Percentiles rank a stretch among this genome's conserved stretches.
These are phyloP conservation scores for Byasa hedistus DNA, from an alignment of 2,888 invertebrate genomes.

Conservation along the genomic window DNA sequence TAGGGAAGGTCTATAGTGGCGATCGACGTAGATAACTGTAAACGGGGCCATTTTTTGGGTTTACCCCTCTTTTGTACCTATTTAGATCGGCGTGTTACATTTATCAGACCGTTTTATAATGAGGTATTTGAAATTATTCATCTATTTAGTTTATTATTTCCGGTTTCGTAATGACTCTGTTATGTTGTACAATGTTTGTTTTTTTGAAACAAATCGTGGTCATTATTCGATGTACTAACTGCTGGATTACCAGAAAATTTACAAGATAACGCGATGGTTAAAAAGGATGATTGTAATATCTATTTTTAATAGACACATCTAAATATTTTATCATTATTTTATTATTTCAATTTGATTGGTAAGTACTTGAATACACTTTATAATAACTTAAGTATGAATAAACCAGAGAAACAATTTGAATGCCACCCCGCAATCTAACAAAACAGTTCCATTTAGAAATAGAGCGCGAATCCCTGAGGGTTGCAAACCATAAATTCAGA, in stretches of 20 bases:
- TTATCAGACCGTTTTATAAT: constrained; percentile 60
- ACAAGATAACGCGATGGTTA: neutral
- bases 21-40: constrained; percentile 68
- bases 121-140: constrained; percentile 53
- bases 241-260: neutral
- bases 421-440: constrained; percentile 38
- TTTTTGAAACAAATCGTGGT: neutral
- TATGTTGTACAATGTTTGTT: constrained; percentile 33
- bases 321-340: no score
- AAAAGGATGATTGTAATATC: no score
- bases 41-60: constrained; percentile 71
- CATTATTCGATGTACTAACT: neutral
- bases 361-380: neutral
- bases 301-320: no score
- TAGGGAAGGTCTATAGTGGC: constrained; percentile 57
- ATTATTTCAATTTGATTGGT: no score
- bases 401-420: constrained; percentile 45
- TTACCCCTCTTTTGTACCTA: constrained; percentile 57
- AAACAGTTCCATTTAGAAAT: constrained; percentile 60
- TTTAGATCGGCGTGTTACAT: constrained; percentile 62
- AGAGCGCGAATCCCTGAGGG: constrained; percentile 57
- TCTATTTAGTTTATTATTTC: constrained; percentile 60
- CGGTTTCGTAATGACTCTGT: constrained; percentile 65
- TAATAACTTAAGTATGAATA: constrained; percentile 50
- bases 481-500: constrained; percentile 64